Evolutionary conservation across 2,113 vertebrate species (phyloP).

Genomic region (Sardina pilchardus): DNA sequence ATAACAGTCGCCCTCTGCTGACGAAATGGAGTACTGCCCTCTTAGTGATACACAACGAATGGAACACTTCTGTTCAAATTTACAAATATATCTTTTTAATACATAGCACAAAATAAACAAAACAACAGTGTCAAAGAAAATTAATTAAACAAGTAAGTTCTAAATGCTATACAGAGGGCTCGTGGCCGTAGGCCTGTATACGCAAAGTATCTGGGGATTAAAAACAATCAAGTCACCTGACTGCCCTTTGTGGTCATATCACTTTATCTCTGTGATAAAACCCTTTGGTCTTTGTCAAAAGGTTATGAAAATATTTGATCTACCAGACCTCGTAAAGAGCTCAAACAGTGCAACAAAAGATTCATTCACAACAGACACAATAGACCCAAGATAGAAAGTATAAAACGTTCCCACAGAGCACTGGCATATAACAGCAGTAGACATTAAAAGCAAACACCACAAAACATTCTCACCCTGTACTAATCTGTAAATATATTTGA

Average conservation of each 20-base stretch:
- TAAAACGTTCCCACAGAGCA: neutral
- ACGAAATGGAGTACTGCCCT: slow-evolving; percentile 1
- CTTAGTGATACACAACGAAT: neutral
- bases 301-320: slow-evolving; percentile 21
- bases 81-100: neutral
- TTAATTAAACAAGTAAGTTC: neutral
- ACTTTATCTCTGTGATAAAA: neutral
- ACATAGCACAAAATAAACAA: neutral
- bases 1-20: neutral
- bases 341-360: neutral
- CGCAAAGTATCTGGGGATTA: neutral
- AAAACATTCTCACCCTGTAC: neutral
- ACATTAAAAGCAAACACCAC: neutral
- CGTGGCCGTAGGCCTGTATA: neutral
- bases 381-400: slow-evolving; percentile 5
- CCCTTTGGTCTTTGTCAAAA: neutral
- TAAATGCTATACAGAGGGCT: neutral
- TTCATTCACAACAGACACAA: neutral
- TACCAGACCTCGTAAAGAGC: neutral
- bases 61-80: neutral
- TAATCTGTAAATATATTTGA: neutral
- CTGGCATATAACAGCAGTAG: neutral
- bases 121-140: neutral
- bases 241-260: neutral
- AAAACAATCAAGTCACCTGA: neutral